Base-by-base conservation (phyloP, 2,113 vertebrate genomes). In the Nycticebus coucang region DNA sequence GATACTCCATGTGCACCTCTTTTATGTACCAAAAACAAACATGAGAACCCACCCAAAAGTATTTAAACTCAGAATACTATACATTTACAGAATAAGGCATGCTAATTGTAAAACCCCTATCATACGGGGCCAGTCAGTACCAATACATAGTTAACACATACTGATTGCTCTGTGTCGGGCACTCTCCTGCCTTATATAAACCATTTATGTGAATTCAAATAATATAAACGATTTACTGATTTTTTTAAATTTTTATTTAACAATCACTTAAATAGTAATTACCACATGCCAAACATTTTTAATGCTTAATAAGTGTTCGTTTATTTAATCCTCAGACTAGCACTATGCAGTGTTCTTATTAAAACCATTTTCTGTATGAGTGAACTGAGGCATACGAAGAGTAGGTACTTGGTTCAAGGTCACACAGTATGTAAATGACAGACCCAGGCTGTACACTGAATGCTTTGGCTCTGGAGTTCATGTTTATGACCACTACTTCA, bases 211-310 rank as follows among this genome's bases (percentile, higher is more conserved):
- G 45, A 87, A 89, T 62, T 93, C 79, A 82, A 85, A 88, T 96
- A 71, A 84, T 41, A 71, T 87, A 33, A 86, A 78, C 69, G 21
- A 66, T 74, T 96, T 81, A 35, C 85, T 92, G 85, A 96, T 87
- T 91, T 89, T 89, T 88, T 94, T 82, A 72, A 50, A 50, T 89
- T 96, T 96, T 96, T 85, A 88, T 79, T 90, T 95, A 95, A 91
- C n/a, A 77, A 90, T 75, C 81, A n/a, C 22, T 89, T 93, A 64
- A 4, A 45, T 21, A 81, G 62, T 72, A 74, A 26, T 94, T 89
- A 37, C 12, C 19, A 22, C 78, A 7, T 22, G 2, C n/a, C 60
- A 93, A 89, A 35, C 13, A 74, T 45, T 84, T 21, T 84, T 33
- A 75, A 11, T 75, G 33, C 21, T 81, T 94, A 74, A 74, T 8